Evolutionary conservation across 2,797 vertebrate species (phyloP), one percentile per base, ranked within the genome.

Genomic region (Dicrostonyx torquatus): DNA sequence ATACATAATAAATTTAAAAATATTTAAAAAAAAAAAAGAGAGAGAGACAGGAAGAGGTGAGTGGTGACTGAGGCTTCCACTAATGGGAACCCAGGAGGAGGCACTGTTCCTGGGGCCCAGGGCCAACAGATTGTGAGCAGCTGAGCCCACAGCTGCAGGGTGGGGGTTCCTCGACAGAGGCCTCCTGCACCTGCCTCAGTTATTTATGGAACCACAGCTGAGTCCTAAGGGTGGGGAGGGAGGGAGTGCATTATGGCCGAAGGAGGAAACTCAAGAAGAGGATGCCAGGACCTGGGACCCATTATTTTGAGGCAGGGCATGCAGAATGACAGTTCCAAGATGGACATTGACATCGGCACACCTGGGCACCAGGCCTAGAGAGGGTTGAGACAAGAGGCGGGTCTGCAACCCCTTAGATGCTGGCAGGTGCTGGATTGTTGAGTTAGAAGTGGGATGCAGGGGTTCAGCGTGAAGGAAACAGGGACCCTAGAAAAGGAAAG

Each of bases 201-300:
- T 97, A 97, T 97, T 97, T 97, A 91, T 96, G 96, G 96, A 96
- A 40, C 31, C 82, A 70, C 97, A 97, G 97, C 96, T 97, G 97
- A 96, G 87, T 93, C 77, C n/a, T 29, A 53, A 86, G 86, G 58
- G 55, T 40, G n/a, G 89, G 90, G 53, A 40, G 82, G 48, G 53
- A 72, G 55, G 78, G 40, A 68, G 53, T 22, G 15, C 13, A 72
- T 43, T 24, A 66, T 20, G 58, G 37, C 62, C 48, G 50, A 50
- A 45, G n/a, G 72, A 60, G 79, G 45, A 66, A 66, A 14, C 85
- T 12, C 11, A 62, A 58, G 10, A 55, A 68, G 62, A 29, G 60
- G 66, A 20, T 6, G 40, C 40, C 17, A 5, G 18, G 58, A 68
- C 31, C 58, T 13, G n/a, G 60, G 48, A 4, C 20, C 45, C 14